These are phyloP conservation scores for Dioctria rufipes DNA, from an alignment of 2,888 invertebrate species.

Conservation along the genomic window DNA sequence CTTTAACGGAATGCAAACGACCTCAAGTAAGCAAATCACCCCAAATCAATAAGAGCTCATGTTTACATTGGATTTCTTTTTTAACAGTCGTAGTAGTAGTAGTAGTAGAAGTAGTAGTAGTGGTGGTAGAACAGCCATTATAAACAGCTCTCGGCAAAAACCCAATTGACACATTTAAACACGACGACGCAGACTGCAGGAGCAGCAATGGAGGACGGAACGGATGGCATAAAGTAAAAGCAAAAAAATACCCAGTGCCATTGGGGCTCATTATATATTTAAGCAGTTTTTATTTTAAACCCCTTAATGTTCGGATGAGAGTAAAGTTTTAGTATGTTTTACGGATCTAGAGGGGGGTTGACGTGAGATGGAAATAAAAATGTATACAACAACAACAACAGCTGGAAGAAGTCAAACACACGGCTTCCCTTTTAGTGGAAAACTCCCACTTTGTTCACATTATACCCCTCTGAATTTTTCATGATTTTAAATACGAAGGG, in stretches of 20 bases:
- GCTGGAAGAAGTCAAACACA: background rate
- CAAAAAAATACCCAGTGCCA: conserved; percentile 41
- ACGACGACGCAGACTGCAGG: conserved; percentile 9
- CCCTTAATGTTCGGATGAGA: conserved; percentile 60
- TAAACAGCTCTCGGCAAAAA: background rate
- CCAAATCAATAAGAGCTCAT: too few relatives aligned
- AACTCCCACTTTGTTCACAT: conserved; percentile 54
- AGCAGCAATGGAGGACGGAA: background rate
- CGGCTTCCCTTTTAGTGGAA: conserved; percentile 35
- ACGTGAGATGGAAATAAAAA: conserved; percentile 31
- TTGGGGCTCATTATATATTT: conserved; percentile 63
- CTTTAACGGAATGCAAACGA: too few relatives aligned
- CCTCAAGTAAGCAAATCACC: too few relatives aligned
- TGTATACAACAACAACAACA: conserved; percentile 10
- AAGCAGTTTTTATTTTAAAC: conserved; percentile 62
- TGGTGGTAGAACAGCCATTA: too few relatives aligned
- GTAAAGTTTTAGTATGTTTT: conserved; percentile 48
- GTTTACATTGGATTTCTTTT: too few relatives aligned
- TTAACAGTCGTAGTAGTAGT: too few relatives aligned
- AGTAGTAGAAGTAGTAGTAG: too few relatives aligned
- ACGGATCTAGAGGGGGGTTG: background rate
- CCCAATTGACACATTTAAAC: conserved; percentile 48
- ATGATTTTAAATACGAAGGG: conserved; percentile 57
- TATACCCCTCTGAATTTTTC: conserved; percentile 58
- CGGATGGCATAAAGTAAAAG: conserved; percentile 48